A percentile compares a stretch with the other conserved stretches of the same genome.
phyloP scores from a whole-genome alignment of 2,797 vertebrate genomes.

The Silurus aristotelis region DNA sequence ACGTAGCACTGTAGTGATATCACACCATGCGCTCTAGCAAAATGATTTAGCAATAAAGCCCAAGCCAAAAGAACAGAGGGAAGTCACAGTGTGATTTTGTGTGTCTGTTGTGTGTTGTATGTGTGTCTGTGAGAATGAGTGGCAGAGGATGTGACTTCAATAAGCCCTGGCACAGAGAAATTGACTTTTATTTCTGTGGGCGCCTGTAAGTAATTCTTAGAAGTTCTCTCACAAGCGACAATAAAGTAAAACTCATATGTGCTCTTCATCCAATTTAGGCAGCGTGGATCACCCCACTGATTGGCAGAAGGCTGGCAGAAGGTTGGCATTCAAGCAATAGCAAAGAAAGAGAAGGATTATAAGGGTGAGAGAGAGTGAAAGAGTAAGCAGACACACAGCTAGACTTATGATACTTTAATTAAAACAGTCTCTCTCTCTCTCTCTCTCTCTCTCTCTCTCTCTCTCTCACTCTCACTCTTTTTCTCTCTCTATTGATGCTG shows the following conservation, averaged over 20 bases:
- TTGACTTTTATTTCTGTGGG: slow-evolving; percentile 1
- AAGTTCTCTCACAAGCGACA: background rate
- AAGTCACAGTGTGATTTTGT: slow-evolving; percentile 14
- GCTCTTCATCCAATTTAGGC: background rate
- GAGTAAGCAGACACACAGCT: background rate
- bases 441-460: slow-evolving; percentile 8
- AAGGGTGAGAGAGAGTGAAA: background rate
- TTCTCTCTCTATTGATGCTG: background rate
- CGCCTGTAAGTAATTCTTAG: background rate
- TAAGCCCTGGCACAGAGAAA: slow-evolving; percentile 10
- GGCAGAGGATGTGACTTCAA: background rate
- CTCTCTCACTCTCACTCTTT: too few species aligned
- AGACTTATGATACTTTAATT: slow-evolving; percentile 50
- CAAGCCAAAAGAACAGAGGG: slow-evolving; percentile 39
- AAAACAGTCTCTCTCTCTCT: slow-evolving; percentile 17
- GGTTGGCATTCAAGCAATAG: background rate
- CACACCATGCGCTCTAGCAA: slow-evolving; percentile 11
- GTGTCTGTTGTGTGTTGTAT: background rate
- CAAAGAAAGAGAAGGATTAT: background rate
- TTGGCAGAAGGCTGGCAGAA: background rate
- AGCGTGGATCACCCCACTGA: background rate
- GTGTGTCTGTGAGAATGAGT: background rate
- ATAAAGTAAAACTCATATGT: background rate
- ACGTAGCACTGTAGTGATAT: slow-evolving; percentile 17
- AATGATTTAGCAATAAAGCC: slow-evolving; percentile 41